These are phyloP conservation scores for Yponomeuta sedellus DNA, from an alignment of 2,888 invertebrate species.

Conservation along the genomic window DNA sequence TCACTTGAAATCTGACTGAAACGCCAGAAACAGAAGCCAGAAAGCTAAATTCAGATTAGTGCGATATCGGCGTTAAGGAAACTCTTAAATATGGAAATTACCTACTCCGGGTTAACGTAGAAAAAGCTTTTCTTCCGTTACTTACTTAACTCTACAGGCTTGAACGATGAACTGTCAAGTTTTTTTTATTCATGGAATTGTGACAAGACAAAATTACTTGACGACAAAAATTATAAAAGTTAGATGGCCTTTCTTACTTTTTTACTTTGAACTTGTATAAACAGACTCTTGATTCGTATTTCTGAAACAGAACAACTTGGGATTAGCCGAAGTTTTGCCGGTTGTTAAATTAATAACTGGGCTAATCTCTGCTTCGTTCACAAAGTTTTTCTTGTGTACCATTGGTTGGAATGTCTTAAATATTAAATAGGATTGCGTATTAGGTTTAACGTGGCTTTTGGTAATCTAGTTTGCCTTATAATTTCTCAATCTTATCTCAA, in stretches of 20 bases:
- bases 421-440: not conserved
- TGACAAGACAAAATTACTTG: not conserved
- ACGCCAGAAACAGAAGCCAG: no score
- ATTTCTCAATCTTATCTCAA: no score
- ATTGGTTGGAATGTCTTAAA: not conserved
- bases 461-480: not conserved
- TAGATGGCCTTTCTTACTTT: not conserved
- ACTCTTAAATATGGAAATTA: not conserved
- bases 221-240: conserved; percentile 2
- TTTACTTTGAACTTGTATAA: not conserved
- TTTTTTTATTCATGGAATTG: not conserved
- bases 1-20: no score
- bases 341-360: conserved; percentile 3
- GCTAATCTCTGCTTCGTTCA: not conserved
- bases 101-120: not conserved
- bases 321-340: not conserved
- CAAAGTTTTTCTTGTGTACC: not conserved
- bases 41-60: no score
- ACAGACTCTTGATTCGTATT: not conserved
- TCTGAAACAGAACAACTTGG: not conserved
- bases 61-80: no score
- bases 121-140: not conserved
- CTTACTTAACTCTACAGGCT: not conserved
- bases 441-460: not conserved
- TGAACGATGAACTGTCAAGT: not conserved